A percentile compares a stretch with the other conserved stretches of the same genome.
Conservation (phyloP, 2,113 vertebrate genomes). For the Protobothrops mucrosquamatus region DNA sequence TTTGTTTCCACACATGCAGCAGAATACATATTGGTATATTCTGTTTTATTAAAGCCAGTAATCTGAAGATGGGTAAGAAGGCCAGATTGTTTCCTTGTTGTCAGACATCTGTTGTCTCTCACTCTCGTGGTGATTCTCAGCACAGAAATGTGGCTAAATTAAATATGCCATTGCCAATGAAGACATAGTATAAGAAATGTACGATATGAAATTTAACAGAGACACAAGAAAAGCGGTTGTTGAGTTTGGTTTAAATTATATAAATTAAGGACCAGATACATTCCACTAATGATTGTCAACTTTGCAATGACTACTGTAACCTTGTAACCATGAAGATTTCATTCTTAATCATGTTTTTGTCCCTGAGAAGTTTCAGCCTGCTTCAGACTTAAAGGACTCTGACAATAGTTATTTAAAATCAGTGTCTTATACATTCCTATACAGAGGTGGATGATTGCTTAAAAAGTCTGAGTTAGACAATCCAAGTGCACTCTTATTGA, state of each 20-base stretch:
- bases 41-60: neutral
- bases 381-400: neutral
- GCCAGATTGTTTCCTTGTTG: neutral
- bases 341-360: neutral
- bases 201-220: neutral
- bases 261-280: neutral
- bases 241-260: neutral
- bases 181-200: neutral
- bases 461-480: neutral
- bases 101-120: neutral
- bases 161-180: neutral
- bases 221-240: neutral
- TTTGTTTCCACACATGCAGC: neutral
- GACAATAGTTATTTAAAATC: neutral
- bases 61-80: neutral
- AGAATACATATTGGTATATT: neutral
- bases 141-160: neutral
- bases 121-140: neutral
- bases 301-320: neutral
- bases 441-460: neutral
- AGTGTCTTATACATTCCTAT: neutral
- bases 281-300: neutral
- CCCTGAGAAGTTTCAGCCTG: neutral
- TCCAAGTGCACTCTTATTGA: neutral
- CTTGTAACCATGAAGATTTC: neutral